These are phyloP conservation scores for Hyla sarda DNA, from an alignment of 2,113 vertebrate species.

Conservation along the genomic window DNA sequence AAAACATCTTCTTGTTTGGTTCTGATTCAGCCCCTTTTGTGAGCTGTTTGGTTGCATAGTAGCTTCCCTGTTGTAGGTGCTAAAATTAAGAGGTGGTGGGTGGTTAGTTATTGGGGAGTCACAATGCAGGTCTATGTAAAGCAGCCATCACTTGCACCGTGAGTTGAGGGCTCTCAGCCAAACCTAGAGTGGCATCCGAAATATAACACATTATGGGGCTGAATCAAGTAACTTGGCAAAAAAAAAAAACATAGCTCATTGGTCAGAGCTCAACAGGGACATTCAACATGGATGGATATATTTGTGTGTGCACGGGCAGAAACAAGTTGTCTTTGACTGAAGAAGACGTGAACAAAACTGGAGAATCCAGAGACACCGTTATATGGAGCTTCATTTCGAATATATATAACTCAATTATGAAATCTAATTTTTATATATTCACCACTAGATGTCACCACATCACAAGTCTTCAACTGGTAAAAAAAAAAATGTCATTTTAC, in stretches of 20 bases:
- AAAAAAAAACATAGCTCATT: not conserved
- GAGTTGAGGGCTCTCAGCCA: not conserved
- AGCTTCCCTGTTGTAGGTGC: not conserved
- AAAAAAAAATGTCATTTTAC: not conserved
- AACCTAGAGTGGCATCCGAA: not conserved
- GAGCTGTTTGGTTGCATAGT: not conserved
- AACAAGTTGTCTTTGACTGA: not conserved
- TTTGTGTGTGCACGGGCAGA: not conserved
- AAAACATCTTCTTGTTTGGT: conserved; percentile 15
- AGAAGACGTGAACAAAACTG: not conserved
- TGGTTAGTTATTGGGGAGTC: not conserved
- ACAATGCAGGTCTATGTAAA: not conserved
- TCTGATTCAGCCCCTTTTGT: conserved; percentile 4
- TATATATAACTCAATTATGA: not conserved
- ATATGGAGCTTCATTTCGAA: not conserved
- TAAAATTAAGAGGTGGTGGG: not conserved
- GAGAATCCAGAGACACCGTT: not conserved
- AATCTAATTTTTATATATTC: not conserved
- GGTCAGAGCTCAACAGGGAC: not conserved
- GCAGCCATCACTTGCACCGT: not conserved
- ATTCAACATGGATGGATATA: not conserved
- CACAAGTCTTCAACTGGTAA: not conserved
- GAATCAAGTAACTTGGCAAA: not conserved
- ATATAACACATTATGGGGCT: not conserved
- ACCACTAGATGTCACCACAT: not conserved